Evolutionary conservation across 2,113 vertebrate genomes (phyloP).

Genomic region (Podarcis raffonei): DNA sequence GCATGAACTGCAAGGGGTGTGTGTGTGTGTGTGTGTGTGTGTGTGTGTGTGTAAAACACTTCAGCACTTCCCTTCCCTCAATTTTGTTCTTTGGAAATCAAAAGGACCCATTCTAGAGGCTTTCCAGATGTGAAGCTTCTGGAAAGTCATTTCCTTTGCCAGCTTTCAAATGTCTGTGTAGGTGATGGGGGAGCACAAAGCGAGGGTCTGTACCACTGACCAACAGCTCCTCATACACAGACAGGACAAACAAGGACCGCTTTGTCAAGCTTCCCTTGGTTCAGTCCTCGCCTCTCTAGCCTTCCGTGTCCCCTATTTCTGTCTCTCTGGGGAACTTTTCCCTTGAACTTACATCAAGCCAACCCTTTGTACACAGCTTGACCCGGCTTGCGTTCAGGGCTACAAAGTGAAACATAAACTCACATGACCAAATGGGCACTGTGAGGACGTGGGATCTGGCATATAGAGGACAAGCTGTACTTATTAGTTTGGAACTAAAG

Average conservation of each 20-base stretch:
- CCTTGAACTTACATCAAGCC: constrained; percentile 34
- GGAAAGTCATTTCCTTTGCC: constrained; percentile 27
- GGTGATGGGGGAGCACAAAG: constrained; percentile 49
- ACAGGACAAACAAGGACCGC: constrained; percentile 43
- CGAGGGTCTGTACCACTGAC: constrained; percentile 50
- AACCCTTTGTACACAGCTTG: constrained; percentile 30
- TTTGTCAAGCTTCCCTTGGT: constrained; percentile 51
- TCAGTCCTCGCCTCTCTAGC: constrained; percentile 26
- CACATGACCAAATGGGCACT: not conserved
- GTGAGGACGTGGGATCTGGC: not conserved
- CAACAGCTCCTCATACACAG: constrained; percentile 42
- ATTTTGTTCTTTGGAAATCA: constrained; percentile 47
- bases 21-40: too few species aligned
- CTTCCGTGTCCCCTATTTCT: not conserved
- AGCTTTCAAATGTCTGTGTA: constrained; percentile 48
- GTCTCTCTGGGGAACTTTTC: constrained; percentile 41
- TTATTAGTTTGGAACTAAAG: not conserved
- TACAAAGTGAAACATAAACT: constrained; percentile 6
- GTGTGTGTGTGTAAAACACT: not conserved
- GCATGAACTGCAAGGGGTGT: not conserved
- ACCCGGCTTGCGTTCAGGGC: not conserved
- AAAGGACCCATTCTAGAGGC: constrained; percentile 45
- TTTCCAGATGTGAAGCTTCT: constrained; percentile 53
- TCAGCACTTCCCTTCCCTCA: constrained; percentile 1
- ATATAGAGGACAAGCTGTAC: not conserved